Base-by-base conservation (phyloP, 2,797 vertebrate genomes). In the Uromys caudimaculatus region DNA sequence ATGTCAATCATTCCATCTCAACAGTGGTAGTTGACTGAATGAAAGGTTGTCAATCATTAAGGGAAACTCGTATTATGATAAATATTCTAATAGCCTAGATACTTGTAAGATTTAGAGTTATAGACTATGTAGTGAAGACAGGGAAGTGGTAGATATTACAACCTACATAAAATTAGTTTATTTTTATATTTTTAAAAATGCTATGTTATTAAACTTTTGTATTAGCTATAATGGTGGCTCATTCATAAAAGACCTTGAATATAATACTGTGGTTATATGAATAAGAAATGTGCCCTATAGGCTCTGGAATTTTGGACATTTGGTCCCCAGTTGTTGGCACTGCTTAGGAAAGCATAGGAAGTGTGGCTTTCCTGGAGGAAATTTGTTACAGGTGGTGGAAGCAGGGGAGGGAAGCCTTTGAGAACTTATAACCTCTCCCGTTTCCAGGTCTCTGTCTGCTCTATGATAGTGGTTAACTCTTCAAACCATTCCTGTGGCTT, bases 131-230 rank as follows among this genome's bases (percentile, higher is more conserved):
- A 89, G 19, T 16, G n/a, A 3, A 12, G 50, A 69, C 1, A 5
- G 2, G 9, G 19, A 12, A 27, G 8, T 9, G 11, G 32, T 78
- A 73, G 67, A 13, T 76, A 64, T 29, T 88, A 50, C 7, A 56
- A 58, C 21, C 13, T 64, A 47, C 27, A 47, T 67, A 47, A 35
- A 67, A 67, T 86, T 75, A 21, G 24, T 35, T 44, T 52, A 35
- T 73, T 94, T 96, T 84, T 9, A 50, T 82, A 41, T 95, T 94
- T 94, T 94, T 13, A 7, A 35, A 94, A 78, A 79, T 67, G 32
- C 29, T 24, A 84, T 27, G 60, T 75, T 89, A 69, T 62, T 76
- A 60, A 84, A 79, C 29, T 76, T 8, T 79, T 87, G 17, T 52
- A 62, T 93, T 83, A 64, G 24, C 71, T 92, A 38, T 84, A 78